Evolutionary conservation across 1,140 invertebrate species (phyloP), one percentile per base, ranked within the genome.

Genomic region (Anagrus nilaparvatae): DNA sequence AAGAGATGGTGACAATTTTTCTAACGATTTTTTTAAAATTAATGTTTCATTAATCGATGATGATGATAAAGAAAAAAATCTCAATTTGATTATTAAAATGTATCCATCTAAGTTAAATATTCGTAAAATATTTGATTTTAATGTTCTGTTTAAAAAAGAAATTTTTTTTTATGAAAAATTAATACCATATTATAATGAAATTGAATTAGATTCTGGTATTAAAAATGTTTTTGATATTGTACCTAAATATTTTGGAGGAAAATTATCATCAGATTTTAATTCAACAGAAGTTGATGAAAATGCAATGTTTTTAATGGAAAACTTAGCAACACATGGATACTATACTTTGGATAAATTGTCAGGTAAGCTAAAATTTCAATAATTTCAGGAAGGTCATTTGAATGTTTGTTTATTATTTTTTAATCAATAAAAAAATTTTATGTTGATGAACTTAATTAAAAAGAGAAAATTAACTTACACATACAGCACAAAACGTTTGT

Each of bases 101-200:
- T n/a, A n/a, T n/a, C n/a, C n/a, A n/a, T n/a, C n/a, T n/a, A n/a
- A n/a, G n/a, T n/a, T n/a, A n/a, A n/a, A n/a, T n/a, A 18, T 47
- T 2, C 19, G 14, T 2, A 4, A 24, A 1, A 16, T 47, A 1
- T 47, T 47, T 12, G 36, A 47, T 7, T 47, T 47, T 20, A n/a
- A 21, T 5, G 53, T 57, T 3, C 56, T 43, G 5, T 47, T 47
- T 17, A 12, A 31, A 17, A 47, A 47, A 17, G 45, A 47, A 9
- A 39, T 47, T 1, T 47, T 47, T 16, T 42, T 43, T 10, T 47
- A 47, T 16, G 24, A 47, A 5, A 33, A 6, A 13, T 14, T 47
- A 2, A 9, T 33, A 8, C 45, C 45, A 3, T 4, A 18, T 4
- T 20, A 28, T 3, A 23, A 14, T 12, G 19, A 42, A 12, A 2